These are phyloP conservation scores for Arbacia lixula DNA, from an alignment of 53 echinoderm and acorn worm genomes.

Conservation along the genomic window DNA sequence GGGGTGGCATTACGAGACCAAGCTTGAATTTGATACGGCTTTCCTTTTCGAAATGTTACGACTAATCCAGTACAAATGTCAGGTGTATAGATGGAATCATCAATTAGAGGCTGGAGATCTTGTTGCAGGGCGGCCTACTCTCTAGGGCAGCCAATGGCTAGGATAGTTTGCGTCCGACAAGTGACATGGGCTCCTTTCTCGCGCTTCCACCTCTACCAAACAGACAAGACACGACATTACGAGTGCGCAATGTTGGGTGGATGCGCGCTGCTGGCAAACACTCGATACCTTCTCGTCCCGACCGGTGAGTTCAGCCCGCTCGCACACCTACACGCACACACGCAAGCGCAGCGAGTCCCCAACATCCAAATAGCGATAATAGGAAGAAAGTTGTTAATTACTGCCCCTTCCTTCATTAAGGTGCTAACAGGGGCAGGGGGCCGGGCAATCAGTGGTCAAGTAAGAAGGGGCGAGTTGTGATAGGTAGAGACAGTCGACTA, in stretches of 20 bases:
- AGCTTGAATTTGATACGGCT: no score
- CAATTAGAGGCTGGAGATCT: not conserved
- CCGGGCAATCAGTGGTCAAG: no score
- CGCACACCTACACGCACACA: not conserved
- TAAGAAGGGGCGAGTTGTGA: no score
- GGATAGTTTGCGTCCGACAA: not conserved
- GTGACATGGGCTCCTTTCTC: slow-evolving; percentile 1
- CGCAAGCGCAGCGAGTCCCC: slow-evolving; percentile 26
- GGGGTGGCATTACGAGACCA: no score
- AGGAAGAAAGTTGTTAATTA: slow-evolving; percentile 61
- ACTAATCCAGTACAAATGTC: not conserved
- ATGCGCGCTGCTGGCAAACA: not conserved
- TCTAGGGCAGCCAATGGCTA: not conserved
- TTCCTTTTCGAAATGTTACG: no score
- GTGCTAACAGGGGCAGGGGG: not conserved
- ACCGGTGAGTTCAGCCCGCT: no score
- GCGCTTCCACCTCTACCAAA: not conserved
- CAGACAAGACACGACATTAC: slow-evolving; percentile 14
- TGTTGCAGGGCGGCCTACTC: not conserved
- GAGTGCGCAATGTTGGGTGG: not conserved
- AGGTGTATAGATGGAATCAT: slow-evolving; percentile 8
- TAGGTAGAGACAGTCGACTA: no score
- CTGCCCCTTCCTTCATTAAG: slow-evolving; percentile 54
- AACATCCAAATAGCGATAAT: slow-evolving; percentile 37
- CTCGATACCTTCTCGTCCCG: no score